Evolutionary conservation across 2,113 vertebrate species (phyloP), one percentile per base, ranked within the genome.

Genomic region (Lanius collurio): DNA sequence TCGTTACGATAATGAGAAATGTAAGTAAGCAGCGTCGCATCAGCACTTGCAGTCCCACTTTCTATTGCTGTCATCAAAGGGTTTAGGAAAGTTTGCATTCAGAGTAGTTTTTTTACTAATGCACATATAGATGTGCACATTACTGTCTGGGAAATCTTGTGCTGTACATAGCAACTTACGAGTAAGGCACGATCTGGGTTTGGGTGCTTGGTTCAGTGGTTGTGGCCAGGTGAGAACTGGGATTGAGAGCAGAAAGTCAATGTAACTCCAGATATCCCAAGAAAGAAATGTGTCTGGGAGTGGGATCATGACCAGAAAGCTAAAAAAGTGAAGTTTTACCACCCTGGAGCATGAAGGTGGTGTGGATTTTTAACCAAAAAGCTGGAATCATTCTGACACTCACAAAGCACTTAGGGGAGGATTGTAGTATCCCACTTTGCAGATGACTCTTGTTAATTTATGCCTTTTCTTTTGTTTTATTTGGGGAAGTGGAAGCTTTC

Each of bases 11-110:
- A 75, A 96, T 44, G 93, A 93, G 93, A 91, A 90, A 88, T 56
- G 55, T 59, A 56, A 94, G 86, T 39, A 27, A 89, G 92, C 74
- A 67, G 78, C 63, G n/a, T 57, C 59, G 3, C 79, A 85, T 42
- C 93, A 75, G 84, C 69, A 33, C 64, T 90, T 37, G 68, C 85
- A 96, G 90, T 52, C 90, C 93, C 69, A 81, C 94, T 97, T 97
- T 96, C 95, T 95, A 89, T 94, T 96, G 93, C 86, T 83, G 95
- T 90, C 93, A 94, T 97, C 95, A 94, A 96, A 96, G 88, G 47
- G 13, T 64, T 93, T 57, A 77, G 96, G 95, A 84, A 87, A 94
- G 95, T 92, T 90, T 95, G 95, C 73, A 59, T 95, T 95, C 73
- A 26, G 68, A 83, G 56, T 21, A 67, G 28, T 67, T 27, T 76